Base-by-base conservation (phyloP, 2,888 invertebrate species). In the Priocnemis perturbator region DNA sequence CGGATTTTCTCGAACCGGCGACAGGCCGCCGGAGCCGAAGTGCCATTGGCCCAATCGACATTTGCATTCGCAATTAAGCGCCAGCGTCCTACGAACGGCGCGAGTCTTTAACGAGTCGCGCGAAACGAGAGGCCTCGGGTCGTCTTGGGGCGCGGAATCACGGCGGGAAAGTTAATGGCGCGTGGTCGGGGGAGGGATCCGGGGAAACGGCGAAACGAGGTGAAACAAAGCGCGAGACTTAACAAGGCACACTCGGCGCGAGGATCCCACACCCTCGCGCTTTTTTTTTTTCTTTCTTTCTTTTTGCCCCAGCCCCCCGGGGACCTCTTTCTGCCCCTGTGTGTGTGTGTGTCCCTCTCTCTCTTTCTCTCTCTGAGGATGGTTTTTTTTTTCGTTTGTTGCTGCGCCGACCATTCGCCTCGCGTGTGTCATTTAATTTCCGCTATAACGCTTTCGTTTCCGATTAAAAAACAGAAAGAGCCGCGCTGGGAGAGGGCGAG, bases 371-470 rank as follows among this genome's bases (percentile, higher is more conserved):
- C 23, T 9, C 23, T 53, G 37, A 1, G 64, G 37, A 58, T 52
- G 50, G 56, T 64, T 67, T 57, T 45, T 21, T 65, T n/a, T n/a
- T n/a, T n/a, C n/a, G n/a, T n/a, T n/a, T n/a, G n/a, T n/a, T n/a
- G n/a, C n/a, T n/a, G 55, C 65, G 57, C 55, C 21, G 60, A 19
- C 37, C 23, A 55, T 30, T 63, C 68, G 68, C 50, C n/a, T 64
- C 64, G 58, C 37, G 37, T 74, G 79, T 77, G 84, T 83, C 84
- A 87, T 87, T 87, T 83, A 85, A 87, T 86, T 85, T 87, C 83
- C 85, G 79, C 83, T 84, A 87, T 87, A 87, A 85, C 84, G 82
- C 84, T 85, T 85, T 86, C 84, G 85, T 85, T 86, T 83, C 77
- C 81, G 78, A 74, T 82, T 78, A 74, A 80, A 81, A 81, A 37